phyloP scores from a whole-genome alignment of 2,888 invertebrate genomes.

The Nomada flava region DNA sequence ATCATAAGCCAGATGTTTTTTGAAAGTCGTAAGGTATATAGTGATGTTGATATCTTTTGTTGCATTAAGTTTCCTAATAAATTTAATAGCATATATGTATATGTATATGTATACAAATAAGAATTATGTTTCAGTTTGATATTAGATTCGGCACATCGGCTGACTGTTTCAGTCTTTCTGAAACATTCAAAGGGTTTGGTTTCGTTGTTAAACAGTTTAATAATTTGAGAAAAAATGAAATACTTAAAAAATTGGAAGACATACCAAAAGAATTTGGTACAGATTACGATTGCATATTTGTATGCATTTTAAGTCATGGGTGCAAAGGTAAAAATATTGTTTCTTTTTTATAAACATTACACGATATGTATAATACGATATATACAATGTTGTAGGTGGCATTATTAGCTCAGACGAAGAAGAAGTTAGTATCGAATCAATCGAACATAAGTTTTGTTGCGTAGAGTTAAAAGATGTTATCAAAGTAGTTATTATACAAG shows the following conservation, averaged over 20 bases:
- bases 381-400: constrained; percentile 78
- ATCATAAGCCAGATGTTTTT: constrained; percentile 65
- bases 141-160: constrained; percentile 81
- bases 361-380: neutral
- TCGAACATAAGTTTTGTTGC: constrained; percentile 84
- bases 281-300: constrained; percentile 82
- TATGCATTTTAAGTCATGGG: constrained; percentile 85
- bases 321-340: constrained; percentile 63
- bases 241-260: constrained; percentile 69
- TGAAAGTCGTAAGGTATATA: constrained; percentile 43
- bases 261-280: constrained; percentile 72
- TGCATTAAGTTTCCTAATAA: neutral
- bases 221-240: constrained; percentile 77
- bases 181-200: constrained; percentile 81
- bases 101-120: neutral
- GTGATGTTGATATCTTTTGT: neutral
- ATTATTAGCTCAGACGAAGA: constrained; percentile 85
- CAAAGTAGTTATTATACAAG: constrained; percentile 86
- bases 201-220: constrained; percentile 77
- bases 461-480: constrained; percentile 84
- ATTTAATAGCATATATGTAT: neutral
- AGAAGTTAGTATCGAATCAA: constrained; percentile 85
- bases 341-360: neutral
- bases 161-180: constrained; percentile 78
- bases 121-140: constrained; percentile 75